phyloP scores from a whole-genome alignment of 1,140 invertebrate species.

The Ceratitis capitata region DNA sequence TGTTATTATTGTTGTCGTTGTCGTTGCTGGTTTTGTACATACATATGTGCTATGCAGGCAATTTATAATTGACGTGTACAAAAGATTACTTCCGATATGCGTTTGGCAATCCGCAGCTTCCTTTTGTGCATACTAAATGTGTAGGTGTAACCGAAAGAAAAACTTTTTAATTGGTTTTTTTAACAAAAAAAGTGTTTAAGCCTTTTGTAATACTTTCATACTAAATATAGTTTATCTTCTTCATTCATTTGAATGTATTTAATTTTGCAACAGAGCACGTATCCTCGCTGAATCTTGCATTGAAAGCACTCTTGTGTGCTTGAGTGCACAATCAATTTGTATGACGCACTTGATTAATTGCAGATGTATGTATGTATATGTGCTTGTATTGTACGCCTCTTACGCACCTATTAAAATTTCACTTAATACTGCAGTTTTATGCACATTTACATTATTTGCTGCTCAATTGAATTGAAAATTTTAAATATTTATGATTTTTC shows the following conservation, averaged over 20 bases:
- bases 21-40: not conserved
- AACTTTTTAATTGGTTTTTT: not conserved
- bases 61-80: not conserved
- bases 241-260: not conserved
- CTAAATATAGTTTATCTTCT: not conserved
- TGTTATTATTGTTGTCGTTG: not conserved
- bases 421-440: not conserved
- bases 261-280: not conserved
- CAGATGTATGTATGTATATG: not conserved
- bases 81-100: not conserved
- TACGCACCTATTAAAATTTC: slow-evolving; percentile 15
- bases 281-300: not conserved
- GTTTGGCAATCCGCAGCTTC: not conserved
- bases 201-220: no score
- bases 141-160: not conserved
- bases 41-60: not conserved
- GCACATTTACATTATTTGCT: slow-evolving; percentile 30
- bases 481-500: slow-evolving; percentile 20
- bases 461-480: not conserved
- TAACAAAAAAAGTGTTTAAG: no score
- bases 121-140: not conserved
- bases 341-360: not conserved
- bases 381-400: no score
- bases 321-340: not conserved
- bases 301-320: slow-evolving; percentile 14